These are phyloP conservation scores for Drosophila takahashii DNA, from an alignment of 1,140 invertebrate species.

Conservation along the genomic window DNA sequence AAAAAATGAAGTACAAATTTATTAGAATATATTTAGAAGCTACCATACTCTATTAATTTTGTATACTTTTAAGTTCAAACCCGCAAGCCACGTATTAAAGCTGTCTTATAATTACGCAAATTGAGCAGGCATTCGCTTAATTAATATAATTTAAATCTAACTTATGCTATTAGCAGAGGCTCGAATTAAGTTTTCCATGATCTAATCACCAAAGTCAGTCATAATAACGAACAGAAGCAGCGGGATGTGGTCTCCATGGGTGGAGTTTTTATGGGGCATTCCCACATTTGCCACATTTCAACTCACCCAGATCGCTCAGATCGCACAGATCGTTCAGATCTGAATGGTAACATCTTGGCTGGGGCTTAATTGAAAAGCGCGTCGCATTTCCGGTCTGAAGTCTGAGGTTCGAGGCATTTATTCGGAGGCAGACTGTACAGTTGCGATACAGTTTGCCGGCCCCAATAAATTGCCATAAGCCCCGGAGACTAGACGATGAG, in stretches of 20 bases:
- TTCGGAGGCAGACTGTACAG: slow-evolving; percentile 30
- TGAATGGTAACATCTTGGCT: slow-evolving; percentile 17
- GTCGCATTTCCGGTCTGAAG: slow-evolving; percentile 70
- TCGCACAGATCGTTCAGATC: not conserved
- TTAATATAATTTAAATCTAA: slow-evolving; percentile 4
- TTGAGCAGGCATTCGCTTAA: not conserved
- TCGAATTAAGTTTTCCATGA: slow-evolving; percentile 6
- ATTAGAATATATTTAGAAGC: not conserved
- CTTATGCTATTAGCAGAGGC: not conserved
- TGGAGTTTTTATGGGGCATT: slow-evolving; percentile 1
- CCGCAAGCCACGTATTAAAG: too few relatives aligned
- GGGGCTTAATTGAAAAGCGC: slow-evolving; percentile 77
- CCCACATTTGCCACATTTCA: slow-evolving; percentile 1
- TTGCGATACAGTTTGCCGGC: slow-evolving; percentile 11
- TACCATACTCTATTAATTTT: too few relatives aligned
- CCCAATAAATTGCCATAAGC: slow-evolving; percentile 73
- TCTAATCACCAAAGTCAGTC: slow-evolving; percentile 5
- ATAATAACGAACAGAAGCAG: not conserved
- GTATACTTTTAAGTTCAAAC: too few relatives aligned
- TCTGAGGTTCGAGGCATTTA: slow-evolving; percentile 11
- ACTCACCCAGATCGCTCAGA: slow-evolving; percentile 30
- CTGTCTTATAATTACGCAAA: not conserved
- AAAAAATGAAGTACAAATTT: not conserved
- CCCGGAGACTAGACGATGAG: slow-evolving; percentile 12
- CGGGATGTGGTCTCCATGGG: not conserved